Conservation (phyloP, 2,797 vertebrate species). For the Podargus strigoides region DNA sequence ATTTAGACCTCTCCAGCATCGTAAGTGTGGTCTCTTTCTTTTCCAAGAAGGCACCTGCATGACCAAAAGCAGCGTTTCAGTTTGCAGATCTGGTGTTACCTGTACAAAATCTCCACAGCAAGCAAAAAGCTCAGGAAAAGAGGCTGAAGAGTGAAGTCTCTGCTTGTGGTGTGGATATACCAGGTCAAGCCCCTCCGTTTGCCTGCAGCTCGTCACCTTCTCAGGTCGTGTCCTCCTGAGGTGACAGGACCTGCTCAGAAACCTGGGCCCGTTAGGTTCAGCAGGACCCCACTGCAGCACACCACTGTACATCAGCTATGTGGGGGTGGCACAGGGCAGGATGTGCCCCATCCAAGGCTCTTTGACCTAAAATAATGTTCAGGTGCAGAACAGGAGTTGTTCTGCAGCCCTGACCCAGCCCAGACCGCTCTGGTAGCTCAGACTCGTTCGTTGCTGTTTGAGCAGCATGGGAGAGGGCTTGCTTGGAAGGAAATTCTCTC, state of each 20-base stretch:
- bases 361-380: neutral
- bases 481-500: neutral
- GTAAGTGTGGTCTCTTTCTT: neutral
- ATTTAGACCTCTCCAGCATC: neutral
- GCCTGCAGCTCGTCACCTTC: neutral
- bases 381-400: neutral
- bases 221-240: accelerated
- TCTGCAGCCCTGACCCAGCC: neutral
- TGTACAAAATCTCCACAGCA: neutral
- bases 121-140: neutral
- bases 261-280: accelerated
- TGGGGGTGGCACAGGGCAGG: neutral
- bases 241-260: neutral
- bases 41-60: neutral
- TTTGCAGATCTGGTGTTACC: neutral
- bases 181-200: accelerated
- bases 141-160: neutral
- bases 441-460: neutral
- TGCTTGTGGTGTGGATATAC: neutral
- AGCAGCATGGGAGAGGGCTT: neutral
- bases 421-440: neutral
- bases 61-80: neutral
- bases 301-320: accelerated
- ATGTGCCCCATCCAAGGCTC: neutral
- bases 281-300: neutral